Conservation (phyloP, 92 coral and sea anemone genomes). For the Epizoanthus rinbou region DNA sequence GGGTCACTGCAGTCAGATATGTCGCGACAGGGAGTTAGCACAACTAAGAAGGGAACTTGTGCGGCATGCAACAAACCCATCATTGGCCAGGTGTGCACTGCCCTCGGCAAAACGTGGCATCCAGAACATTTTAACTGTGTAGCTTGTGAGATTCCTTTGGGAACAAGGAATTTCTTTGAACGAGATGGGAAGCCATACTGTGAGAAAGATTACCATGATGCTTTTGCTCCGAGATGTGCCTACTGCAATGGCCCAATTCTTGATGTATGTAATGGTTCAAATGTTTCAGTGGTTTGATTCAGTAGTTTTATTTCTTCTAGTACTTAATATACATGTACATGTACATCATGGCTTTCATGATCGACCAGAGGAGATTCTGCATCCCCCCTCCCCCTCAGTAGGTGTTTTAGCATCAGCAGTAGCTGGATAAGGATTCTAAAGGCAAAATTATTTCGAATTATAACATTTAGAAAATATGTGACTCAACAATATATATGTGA, state of each 20-base stretch:
- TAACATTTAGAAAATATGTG: too few relatives aligned
- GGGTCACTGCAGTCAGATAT: conserved; percentile 98
- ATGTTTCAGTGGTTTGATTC: not conserved
- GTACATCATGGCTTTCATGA: too few relatives aligned
- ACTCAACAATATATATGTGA: too few relatives aligned
- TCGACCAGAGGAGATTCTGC: too few relatives aligned
- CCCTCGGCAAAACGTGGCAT: conserved; percentile 98
- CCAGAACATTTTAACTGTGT: conserved; percentile 98
- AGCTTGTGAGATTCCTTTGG: conserved; percentile 94
- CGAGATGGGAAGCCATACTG: conserved; percentile 98
- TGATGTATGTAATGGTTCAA: conserved; percentile 74
- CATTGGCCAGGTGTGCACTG: conserved; percentile 99
- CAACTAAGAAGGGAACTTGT: conserved; percentile 96
- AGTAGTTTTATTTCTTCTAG: not conserved
- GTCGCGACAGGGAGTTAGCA: conserved; percentile 98
- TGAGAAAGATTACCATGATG: conserved; percentile 95
- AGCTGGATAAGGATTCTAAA: too few relatives aligned
- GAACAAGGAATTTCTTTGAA: conserved; percentile 94
- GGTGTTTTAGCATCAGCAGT: too few relatives aligned
- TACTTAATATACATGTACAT: not conserved
- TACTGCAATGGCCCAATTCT: conserved; percentile 97
- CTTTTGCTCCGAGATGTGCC: conserved; percentile 98
- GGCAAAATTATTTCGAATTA: too few relatives aligned
- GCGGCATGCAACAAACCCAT: conserved; percentile 97
- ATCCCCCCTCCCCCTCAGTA: too few relatives aligned